Evolutionary conservation across 2,888 invertebrate species (phyloP).

Genomic region (Napeogenes inachia): DNA sequence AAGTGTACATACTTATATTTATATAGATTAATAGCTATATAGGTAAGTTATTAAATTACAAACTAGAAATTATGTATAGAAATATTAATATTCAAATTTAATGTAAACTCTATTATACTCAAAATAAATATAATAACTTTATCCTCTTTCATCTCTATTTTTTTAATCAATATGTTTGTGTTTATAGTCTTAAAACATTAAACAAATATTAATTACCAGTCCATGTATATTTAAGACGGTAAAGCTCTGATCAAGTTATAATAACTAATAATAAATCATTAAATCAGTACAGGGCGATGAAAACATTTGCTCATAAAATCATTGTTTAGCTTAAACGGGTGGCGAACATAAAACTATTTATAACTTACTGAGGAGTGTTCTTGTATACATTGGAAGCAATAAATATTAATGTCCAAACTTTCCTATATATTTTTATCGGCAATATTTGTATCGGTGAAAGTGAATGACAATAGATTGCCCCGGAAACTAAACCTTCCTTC

Average conservation of each 20-base stretch:
- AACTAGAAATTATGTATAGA: too few relatives aligned
- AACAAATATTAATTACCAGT: too few relatives aligned
- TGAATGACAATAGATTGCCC: slow-evolving; percentile 45
- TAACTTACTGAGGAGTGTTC: slow-evolving; percentile 59
- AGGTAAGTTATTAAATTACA: too few relatives aligned
- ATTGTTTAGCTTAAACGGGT: slow-evolving; percentile 65
- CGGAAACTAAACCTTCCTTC: slow-evolving; percentile 44
- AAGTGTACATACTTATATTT: background rate
- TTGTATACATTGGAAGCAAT: slow-evolving; percentile 56
- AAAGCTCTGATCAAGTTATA: slow-evolving; percentile 7
- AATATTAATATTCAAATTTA: too few relatives aligned
- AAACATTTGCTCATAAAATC: slow-evolving; percentile 33
- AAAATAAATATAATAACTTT: background rate
- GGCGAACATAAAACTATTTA: slow-evolving; percentile 70
- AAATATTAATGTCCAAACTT: slow-evolving; percentile 71
- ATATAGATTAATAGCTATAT: too few relatives aligned
- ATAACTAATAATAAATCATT: slow-evolving; percentile 22
- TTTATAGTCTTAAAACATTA: too few relatives aligned
- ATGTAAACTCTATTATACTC: too few relatives aligned
- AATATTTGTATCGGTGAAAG: slow-evolving; percentile 43
- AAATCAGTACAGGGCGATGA: slow-evolving; percentile 19
- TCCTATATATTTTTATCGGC: slow-evolving; percentile 47
- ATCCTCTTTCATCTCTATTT: too few relatives aligned
- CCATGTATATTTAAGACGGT: too few relatives aligned
- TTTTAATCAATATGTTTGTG: too few relatives aligned